Conservation (phyloP, 2,888 invertebrate genomes). For the Melangyna quadrimaculata region DNA sequence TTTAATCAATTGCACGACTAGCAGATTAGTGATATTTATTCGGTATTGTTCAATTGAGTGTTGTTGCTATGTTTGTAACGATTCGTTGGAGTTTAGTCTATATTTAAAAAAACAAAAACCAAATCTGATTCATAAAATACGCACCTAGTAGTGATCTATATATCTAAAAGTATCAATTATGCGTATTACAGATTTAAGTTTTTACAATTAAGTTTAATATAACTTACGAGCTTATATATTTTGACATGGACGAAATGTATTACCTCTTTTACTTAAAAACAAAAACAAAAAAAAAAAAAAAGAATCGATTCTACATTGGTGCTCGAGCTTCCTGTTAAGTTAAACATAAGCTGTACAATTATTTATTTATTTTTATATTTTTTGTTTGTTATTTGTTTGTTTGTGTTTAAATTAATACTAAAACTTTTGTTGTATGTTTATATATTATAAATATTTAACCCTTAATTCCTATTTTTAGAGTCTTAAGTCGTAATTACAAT, state of each 20-base stretch:
- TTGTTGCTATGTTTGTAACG: slow-evolving; percentile 65
- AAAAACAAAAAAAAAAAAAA: slow-evolving; percentile 35
- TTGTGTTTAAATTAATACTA: slow-evolving; percentile 33
- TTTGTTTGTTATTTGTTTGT: slow-evolving; percentile 25
- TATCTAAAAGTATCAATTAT: not conserved
- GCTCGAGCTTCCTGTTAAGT: slow-evolving; percentile 63
- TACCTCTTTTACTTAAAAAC: slow-evolving; percentile 64
- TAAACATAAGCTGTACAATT: slow-evolving; percentile 49
- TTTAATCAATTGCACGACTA: slow-evolving; percentile 62
- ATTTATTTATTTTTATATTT: slow-evolving; percentile 36
- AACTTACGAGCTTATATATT: slow-evolving; percentile 33
- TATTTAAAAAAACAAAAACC: not conserved
- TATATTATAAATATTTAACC: slow-evolving; percentile 21
- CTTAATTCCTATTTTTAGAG: slow-evolving; percentile 10
- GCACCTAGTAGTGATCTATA: not conserved
- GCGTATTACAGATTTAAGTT: slow-evolving; percentile 1
- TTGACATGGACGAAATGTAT: slow-evolving; percentile 55
- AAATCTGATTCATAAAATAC: slow-evolving; percentile 26
- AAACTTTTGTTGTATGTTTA: not conserved
- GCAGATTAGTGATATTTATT: slow-evolving; percentile 64
- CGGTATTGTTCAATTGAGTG: slow-evolving; percentile 69
- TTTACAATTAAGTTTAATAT: slow-evolving; percentile 14
- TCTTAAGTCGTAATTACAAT: slow-evolving; percentile 12
- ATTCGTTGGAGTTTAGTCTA: slow-evolving; percentile 50
- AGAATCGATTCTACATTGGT: slow-evolving; percentile 62